A percentile compares a stretch with the other conserved stretches of the same genome.
These are phyloP conservation scores for Dendrolimus kikuchii DNA, from an alignment of 1,140 invertebrate species.

Conservation along the genomic window DNA sequence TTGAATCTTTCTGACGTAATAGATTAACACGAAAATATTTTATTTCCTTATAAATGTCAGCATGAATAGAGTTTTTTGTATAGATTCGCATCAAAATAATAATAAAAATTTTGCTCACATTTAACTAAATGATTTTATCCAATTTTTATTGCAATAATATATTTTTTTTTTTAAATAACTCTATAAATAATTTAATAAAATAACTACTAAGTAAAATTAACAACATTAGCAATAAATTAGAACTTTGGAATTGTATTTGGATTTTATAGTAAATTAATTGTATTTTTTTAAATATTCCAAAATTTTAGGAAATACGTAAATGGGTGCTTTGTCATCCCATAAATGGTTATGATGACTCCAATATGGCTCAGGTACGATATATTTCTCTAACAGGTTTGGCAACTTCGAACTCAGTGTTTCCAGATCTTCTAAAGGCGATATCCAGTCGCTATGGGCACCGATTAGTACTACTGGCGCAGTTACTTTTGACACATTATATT, in stretches of 20 bases:
- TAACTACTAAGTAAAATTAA: too few species aligned
- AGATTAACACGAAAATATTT: too few species aligned
- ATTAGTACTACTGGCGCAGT: conserved; percentile 74
- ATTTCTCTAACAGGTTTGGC: conserved; percentile 60
- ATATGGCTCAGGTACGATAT: conserved; percentile 36
- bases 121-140: too few species aligned
- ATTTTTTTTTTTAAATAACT: too few species aligned
- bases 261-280: conserved; percentile 5
- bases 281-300: conserved; percentile 32
- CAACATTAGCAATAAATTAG: too few species aligned
- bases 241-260: background rate
- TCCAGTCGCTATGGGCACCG: conserved; percentile 74
- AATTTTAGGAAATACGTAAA: conserved; percentile 41
- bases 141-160: too few species aligned
- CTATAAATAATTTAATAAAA: too few species aligned
- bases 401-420: conserved; percentile 63
- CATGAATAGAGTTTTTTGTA: too few species aligned
- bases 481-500: conserved; percentile 73
- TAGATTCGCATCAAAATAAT: too few species aligned
- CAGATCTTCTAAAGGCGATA: conserved; percentile 74
- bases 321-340: conserved; percentile 33
- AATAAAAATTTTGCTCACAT: too few species aligned
- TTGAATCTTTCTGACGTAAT: too few species aligned
- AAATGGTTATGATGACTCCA: conserved; percentile 59
- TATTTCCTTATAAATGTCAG: too few species aligned